Evolutionary conservation across 2,113 vertebrate genomes (phyloP).

Genomic region (Nematolebias whitei): DNA sequence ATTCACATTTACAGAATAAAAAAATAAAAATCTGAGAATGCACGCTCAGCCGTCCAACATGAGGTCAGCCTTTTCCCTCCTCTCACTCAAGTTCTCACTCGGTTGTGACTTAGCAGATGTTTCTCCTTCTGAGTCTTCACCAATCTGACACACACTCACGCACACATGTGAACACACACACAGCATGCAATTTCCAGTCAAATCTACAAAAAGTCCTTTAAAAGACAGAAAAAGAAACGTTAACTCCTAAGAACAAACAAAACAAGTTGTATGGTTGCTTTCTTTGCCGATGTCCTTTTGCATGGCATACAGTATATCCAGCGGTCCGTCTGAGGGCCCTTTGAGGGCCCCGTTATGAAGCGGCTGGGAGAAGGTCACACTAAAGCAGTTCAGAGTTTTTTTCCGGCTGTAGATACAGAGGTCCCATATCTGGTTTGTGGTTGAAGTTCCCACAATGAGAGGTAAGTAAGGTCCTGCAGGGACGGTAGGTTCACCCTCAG

Average conservation of each 20-base stretch:
- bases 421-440: slow-evolving; percentile 48
- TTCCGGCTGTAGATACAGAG: slow-evolving; percentile 40
- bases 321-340: slow-evolving; percentile 26
- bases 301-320: slow-evolving; percentile 29
- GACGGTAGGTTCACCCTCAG: slow-evolving; percentile 78
- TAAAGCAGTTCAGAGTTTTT: slow-evolving; percentile 49
- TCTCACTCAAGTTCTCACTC: slow-evolving; percentile 28
- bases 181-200: slow-evolving; percentile 39
- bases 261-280: slow-evolving; percentile 49
- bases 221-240: slow-evolving; percentile 22
- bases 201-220: slow-evolving; percentile 47
- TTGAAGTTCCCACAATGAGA: slow-evolving; percentile 52
- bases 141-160: slow-evolving; percentile 40
- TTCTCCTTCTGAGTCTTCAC: slow-evolving; percentile 49
- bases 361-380: slow-evolving; percentile 39
- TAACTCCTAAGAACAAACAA: slow-evolving; percentile 35
- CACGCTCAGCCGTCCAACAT: slow-evolving; percentile 44
- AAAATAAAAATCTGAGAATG: slow-evolving; percentile 76
- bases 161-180: slow-evolving; percentile 26
- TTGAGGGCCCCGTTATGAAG: slow-evolving; percentile 37
- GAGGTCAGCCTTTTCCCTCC: slow-evolving; percentile 35
- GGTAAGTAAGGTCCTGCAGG: slow-evolving; percentile 50
- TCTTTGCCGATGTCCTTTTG: slow-evolving; percentile 40
- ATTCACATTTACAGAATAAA: slow-evolving; percentile 72
- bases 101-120: slow-evolving; percentile 31